Percentiles rank a stretch among this genome's conserved stretches.
Evolutionary conservation across 92 coral and sea anemone species (phyloP).

Genomic region (Virgularia gustaviana): DNA sequence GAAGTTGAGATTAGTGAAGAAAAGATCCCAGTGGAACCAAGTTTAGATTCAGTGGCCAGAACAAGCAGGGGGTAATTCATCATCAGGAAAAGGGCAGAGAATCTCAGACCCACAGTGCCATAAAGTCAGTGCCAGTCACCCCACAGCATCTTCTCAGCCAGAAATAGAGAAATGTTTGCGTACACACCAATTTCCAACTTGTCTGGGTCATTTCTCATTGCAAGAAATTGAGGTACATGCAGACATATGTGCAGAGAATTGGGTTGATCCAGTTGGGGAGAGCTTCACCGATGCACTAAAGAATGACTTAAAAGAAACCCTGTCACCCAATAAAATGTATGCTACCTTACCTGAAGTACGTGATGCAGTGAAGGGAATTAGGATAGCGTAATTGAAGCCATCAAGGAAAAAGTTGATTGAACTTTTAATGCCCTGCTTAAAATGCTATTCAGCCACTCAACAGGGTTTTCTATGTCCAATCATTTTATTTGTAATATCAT

Average conservation of each 20-base stretch:
- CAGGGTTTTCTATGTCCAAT: too few species aligned
- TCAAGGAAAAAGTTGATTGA: background rate
- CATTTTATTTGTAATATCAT: too few species aligned
- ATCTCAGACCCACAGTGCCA: background rate
- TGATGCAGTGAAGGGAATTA: background rate
- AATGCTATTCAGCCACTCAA: too few species aligned
- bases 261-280: slow-evolving; percentile 43
- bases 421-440: too few species aligned
- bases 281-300: background rate
- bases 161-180: slow-evolving; percentile 19
- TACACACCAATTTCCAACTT: slow-evolving; percentile 40
- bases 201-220: slow-evolving; percentile 32
- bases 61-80: slow-evolving; percentile 12
- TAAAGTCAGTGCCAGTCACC: background rate
- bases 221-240: slow-evolving; percentile 43
- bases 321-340: background rate
- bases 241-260: slow-evolving; percentile 41
- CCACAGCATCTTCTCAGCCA: background rate
- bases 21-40: too few species aligned
- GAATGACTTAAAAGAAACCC: background rate
- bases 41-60: background rate
- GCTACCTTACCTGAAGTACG: background rate
- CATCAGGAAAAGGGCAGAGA: background rate
- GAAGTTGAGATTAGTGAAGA: too few species aligned
- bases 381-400: background rate